Evolutionary conservation across 2,888 invertebrate species (phyloP).

Genomic region (Atethmia centrago): DNA sequence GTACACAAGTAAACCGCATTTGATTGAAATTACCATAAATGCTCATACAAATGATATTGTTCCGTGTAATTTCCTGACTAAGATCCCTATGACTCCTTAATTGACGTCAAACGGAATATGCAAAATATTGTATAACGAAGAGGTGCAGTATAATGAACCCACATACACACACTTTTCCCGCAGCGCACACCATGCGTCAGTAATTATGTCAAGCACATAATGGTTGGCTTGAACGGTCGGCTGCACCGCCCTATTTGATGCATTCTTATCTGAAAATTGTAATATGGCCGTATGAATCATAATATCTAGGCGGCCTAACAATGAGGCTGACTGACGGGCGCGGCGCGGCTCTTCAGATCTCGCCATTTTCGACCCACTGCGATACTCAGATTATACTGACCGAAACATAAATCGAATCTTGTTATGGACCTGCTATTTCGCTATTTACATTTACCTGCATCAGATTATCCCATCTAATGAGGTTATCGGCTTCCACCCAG

Average conservation of each 20-base stretch:
- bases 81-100: conserved; percentile 52
- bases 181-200: conserved; percentile 70
- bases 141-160: conserved; percentile 71
- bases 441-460: conserved; percentile 82
- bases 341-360: conserved; percentile 85
- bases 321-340: conserved; percentile 86
- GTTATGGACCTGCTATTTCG: conserved; percentile 85
- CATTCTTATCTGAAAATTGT: conserved; percentile 86
- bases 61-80: conserved; percentile 61
- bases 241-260: conserved; percentile 87
- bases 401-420: conserved; percentile 86
- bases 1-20: conserved; percentile 33
- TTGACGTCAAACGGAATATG: conserved; percentile 67
- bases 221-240: conserved; percentile 79
- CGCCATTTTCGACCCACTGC: conserved; percentile 76
- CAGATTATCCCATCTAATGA: conserved; percentile 85
- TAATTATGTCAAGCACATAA: conserved; percentile 85
- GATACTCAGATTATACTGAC: conserved; percentile 82
- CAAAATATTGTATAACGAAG: conserved; percentile 59
- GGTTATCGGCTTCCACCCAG: conserved; percentile 77
- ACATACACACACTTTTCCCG: conserved; percentile 72
- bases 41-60: conserved; percentile 48
- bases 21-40: conserved; percentile 46
- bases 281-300: conserved; percentile 85
- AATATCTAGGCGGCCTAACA: conserved; percentile 83